Base-by-base conservation (phyloP, 2,113 vertebrate genomes). In the Microcebus murinus region DNA sequence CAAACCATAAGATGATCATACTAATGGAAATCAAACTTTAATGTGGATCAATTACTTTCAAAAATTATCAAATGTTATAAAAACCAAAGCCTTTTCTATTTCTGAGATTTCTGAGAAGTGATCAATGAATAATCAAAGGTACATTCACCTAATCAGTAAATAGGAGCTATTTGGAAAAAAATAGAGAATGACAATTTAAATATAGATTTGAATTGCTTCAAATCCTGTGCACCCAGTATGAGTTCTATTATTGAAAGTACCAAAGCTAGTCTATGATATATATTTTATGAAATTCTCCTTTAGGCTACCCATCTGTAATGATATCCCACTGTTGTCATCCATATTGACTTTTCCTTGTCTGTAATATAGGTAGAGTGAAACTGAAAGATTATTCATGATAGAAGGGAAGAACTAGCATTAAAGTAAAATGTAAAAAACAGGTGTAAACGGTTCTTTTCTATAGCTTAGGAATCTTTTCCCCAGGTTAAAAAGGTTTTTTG, bases 251-350 rank as follows among this genome's bases (percentile, higher is more conserved):
- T 11, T 94, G 67, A 97, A 96, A 83, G 50, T 82, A 81, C 70
- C 63, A 95, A 84, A 92, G 52, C 25, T 87, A 68, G 34, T 81
- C 61, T 93, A 68, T 87, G 71, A 87, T 90, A 87, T 68, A 91
- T 95, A 96, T 74, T 97, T 95, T 80, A 90, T 95, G 74, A 92
- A 90, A 87, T 95, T 96, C 17, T 96, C 77, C 70, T 97, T 92
- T 85, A 71, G n/a, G 29, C 34, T 84, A 36, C 20, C 55, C 31
- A 85, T 94, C 48, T 93, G 17, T 87, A 87, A 71, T 95, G 84
- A 93, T 68, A 91, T 29, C 65, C 80, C 36, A 94, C 70, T 67
- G 25, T 34, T 82, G 39, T 55, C 76, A 94, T 85, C 39, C 11
- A 57, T 87, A 90, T 73, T 90, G 84, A 87, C 70, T 86, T 95